Conservation (phyloP, 2,797 vertebrate genomes). For the Huso huso region DNA sequence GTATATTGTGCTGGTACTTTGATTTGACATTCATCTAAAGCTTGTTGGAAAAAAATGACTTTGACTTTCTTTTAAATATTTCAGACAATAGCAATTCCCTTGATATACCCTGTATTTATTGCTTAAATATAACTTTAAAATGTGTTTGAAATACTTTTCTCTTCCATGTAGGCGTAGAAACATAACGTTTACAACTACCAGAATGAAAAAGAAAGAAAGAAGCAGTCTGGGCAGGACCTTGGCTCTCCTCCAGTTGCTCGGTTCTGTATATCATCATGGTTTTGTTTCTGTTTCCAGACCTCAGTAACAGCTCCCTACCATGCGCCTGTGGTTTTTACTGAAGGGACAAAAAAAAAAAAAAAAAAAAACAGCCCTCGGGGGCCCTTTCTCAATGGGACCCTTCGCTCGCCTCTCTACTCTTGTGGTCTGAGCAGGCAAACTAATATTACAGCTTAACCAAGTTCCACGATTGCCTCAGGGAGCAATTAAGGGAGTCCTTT, state of each 20-base stretch:
- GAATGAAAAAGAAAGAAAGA: not conserved
- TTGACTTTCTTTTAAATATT: no score
- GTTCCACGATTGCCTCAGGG: not conserved
- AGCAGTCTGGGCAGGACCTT: not conserved
- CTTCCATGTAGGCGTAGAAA: not conserved
- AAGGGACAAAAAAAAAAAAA: not conserved
- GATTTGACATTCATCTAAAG: no score
- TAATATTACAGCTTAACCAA: not conserved
- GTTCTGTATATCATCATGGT: not conserved
- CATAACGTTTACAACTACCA: not conserved
- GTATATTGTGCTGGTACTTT: no score
- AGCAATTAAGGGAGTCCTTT: not conserved
- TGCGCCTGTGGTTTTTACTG: not conserved
- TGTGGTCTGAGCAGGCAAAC: not conserved
- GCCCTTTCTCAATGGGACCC: not conserved
- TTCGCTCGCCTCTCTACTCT: not conserved
- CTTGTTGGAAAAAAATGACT: no score
- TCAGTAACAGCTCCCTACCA: not conserved
- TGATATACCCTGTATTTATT: no score
- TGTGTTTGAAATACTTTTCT: no score
- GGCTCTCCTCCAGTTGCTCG: not conserved
- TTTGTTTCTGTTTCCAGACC: not conserved
- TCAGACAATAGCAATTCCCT: no score
- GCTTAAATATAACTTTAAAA: no score
- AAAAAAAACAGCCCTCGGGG: not conserved